Evolutionary conservation across 2,888 invertebrate species (phyloP).

Genomic region (Cephus rjabovi): DNA sequence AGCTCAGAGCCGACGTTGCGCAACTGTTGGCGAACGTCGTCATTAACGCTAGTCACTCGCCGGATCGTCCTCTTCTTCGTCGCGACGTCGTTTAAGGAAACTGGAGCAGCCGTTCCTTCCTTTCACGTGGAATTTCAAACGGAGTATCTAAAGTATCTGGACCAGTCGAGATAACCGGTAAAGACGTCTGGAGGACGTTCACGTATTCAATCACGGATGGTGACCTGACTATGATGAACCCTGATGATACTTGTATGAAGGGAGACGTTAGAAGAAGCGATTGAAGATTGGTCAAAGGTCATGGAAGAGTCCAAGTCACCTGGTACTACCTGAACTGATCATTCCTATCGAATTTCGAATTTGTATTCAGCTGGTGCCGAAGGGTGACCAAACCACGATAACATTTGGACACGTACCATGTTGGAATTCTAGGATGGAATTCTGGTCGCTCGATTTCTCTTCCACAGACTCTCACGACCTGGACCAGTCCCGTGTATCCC

Average conservation of each 20-base stretch:
- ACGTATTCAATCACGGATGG: not conserved
- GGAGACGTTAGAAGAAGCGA: not conserved
- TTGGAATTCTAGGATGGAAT: conserved; percentile 27
- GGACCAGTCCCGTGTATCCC: not conserved
- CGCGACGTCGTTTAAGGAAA: not conserved
- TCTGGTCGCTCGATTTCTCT: not conserved
- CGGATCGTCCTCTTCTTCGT: not conserved
- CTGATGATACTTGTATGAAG: not conserved
- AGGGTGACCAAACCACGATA: conserved; percentile 24
- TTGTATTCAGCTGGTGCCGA: not conserved
- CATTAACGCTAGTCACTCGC: conserved; percentile 31
- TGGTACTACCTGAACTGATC: not conserved
- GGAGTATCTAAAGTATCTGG: not conserved
- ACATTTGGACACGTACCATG: conserved; percentile 41
- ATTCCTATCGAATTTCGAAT: not conserved
- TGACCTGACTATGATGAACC: not conserved
- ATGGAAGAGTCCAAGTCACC: not conserved
- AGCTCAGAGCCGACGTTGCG: not conserved
- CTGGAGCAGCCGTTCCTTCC: not conserved
- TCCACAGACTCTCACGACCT: not conserved
- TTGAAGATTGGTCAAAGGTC: not conserved
- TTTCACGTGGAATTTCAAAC: not conserved
- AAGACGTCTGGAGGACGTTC: not conserved
- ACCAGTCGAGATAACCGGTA: not conserved
- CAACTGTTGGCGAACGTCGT: conserved; percentile 33